Base-by-base conservation (phyloP, 2,888 invertebrate species). In the Gastracanthus pulcherrimus region DNA sequence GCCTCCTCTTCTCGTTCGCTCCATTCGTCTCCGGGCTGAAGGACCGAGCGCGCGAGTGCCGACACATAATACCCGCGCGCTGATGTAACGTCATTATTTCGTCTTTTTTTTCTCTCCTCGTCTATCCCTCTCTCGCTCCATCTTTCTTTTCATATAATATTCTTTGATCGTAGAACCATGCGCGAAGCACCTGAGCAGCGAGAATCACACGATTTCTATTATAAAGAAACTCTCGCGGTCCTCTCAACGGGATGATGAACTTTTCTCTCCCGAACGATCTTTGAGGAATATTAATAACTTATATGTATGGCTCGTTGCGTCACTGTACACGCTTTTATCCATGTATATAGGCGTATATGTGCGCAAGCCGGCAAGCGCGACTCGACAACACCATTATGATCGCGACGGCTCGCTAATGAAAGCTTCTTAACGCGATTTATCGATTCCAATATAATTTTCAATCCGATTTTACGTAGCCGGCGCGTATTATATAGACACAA, bases 381-480 rank as follows among this genome's bases (percentile, higher is more conserved):
- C 7, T n/a, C n/a, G n/a, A n/a, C n/a, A n/a, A n/a, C n/a, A n/a
- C n/a, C n/a, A n/a, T n/a, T n/a, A n/a, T n/a, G n/a, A n/a, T n/a
- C n/a, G n/a, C n/a, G n/a, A n/a, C n/a, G n/a, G n/a, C n/a, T n/a
- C n/a, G 7, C 55, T 55, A 55, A 55, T 55, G 55, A 55, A 55
- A 55, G 55, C 55, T 55, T 26, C 55, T 55, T 23, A 23, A 26
- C 55, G 55, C n/a, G 55, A 23, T 55, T 55, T 23, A 55, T 55
- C 23, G 55, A 23, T 55, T 55, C 55, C 55, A 55, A 23, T 55
- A n/a, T n/a, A 55, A 26, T 55, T 55, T 23, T 55, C 26, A 55
- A 55, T 55, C 55, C 55, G 55, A 55, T 55, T 55, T 55, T 19
- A n/a, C n/a, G n/a, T n/a, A n/a, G n/a, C n/a, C n/a, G n/a, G n/a